Conservation (phyloP, 1,140 invertebrate genomes). For the Orchesella cincta region DNA sequence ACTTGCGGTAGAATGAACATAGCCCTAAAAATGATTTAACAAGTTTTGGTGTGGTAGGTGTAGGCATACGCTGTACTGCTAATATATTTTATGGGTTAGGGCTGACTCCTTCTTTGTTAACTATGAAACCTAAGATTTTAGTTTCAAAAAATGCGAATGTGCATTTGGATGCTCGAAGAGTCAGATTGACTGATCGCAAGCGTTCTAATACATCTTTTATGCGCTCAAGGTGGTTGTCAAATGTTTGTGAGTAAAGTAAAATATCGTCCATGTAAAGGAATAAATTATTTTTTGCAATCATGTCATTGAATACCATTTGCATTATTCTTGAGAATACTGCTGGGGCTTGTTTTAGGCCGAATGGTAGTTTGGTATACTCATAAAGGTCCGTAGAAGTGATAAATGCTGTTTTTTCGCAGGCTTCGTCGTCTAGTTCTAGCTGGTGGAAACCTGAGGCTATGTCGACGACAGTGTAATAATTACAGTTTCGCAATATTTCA, state of each 20-base stretch:
- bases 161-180: constrained; percentile 5
- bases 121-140: background rate
- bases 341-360: background rate
- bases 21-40: background rate
- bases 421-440: background rate
- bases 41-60: background rate
- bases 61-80: background rate
- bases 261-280: background rate
- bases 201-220: background rate
- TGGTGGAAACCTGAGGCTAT: background rate
- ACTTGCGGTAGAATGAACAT: constrained; percentile 52
- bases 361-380: background rate
- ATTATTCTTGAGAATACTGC: background rate
- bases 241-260: background rate
- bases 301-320: background rate
- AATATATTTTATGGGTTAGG: background rate
- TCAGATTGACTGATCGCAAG: background rate
- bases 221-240: background rate
- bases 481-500: background rate
- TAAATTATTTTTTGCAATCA: background rate
- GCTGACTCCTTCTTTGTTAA: background rate
- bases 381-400: background rate
- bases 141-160: background rate
- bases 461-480: background rate
- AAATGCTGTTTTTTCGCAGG: background rate